phyloP scores from a whole-genome alignment of 2,113 vertebrate species.

The Corythaixoides concolor region DNA sequence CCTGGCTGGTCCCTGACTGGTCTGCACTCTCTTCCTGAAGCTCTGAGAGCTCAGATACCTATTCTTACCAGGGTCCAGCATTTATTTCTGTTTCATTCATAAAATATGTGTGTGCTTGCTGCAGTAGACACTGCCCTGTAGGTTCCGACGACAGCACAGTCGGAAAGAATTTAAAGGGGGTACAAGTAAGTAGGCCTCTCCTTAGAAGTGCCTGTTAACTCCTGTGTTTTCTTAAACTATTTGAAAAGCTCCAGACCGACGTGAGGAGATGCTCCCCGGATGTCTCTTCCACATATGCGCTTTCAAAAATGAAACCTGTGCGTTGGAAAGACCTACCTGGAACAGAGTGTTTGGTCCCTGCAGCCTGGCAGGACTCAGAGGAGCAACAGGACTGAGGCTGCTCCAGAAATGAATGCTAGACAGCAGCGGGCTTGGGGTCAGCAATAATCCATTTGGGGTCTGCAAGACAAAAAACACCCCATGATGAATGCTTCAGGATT shows the following conservation, averaged over 20 bases:
- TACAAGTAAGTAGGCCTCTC: neutral
- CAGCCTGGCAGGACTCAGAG: conserved; percentile 93
- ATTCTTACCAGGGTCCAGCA: neutral
- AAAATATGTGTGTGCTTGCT: neutral
- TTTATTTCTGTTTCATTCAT: neutral
- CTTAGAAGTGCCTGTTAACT: neutral
- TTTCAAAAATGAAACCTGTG: neutral
- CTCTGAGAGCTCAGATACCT: neutral
- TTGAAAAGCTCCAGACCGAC: neutral
- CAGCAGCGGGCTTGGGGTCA: conserved; percentile 91
- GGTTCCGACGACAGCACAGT: too few relatives aligned
- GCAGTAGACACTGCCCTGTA: neutral
- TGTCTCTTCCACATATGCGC: fast-evolving
- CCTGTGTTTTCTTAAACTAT: neutral
- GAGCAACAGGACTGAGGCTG: conserved; percentile 92
- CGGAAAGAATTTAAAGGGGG: too few relatives aligned
- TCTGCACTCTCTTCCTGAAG: neutral
- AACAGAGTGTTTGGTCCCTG: conserved; percentile 92
- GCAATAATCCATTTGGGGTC: conserved; percentile 90
- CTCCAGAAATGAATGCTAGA: conserved; percentile 98
- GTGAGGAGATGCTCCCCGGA: neutral
- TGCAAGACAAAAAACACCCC: conserved; percentile 60
- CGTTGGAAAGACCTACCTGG: conserved; percentile 80
- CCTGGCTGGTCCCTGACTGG: neutral
- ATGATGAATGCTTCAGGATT: neutral